Conservation (phyloP, 2,113 vertebrate genomes). For the Xiphias gladius region DNA sequence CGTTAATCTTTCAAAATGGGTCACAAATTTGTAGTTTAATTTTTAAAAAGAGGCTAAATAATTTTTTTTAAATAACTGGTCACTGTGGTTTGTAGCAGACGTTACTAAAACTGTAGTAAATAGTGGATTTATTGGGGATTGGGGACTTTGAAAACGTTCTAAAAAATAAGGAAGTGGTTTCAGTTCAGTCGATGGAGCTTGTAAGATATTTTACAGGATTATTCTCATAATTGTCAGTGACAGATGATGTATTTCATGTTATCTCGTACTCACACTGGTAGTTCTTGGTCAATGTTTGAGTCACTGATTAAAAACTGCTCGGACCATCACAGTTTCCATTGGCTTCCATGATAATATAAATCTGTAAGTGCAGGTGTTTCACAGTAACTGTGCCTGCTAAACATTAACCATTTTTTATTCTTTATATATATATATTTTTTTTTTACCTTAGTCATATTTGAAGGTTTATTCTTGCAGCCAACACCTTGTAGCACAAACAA, state of each 20-base stretch:
- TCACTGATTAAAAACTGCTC: conserved; percentile 30
- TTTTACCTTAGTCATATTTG: background rate
- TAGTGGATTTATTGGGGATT: background rate
- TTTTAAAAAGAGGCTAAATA: too few species aligned
- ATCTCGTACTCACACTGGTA: background rate
- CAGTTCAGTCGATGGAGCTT: background rate
- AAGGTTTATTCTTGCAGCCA: too few species aligned
- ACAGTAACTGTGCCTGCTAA: background rate
- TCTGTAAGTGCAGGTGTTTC: background rate
- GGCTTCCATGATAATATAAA: background rate
- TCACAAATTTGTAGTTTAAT: too few species aligned
- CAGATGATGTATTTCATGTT: background rate
- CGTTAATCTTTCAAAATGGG: too few species aligned
- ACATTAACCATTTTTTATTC: background rate
- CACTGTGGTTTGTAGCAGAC: background rate
- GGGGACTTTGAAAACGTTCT: too few species aligned
- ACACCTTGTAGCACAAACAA: too few species aligned
- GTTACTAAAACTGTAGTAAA: background rate
- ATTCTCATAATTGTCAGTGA: background rate
- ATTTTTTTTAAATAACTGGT: too few species aligned
- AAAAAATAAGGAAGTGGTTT: background rate
- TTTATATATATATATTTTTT: too few species aligned
- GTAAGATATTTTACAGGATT: background rate
- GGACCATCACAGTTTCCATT: background rate
- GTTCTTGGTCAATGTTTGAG: background rate